Conservation (phyloP, 2,888 invertebrate species). For the Torymus tubicola region DNA sequence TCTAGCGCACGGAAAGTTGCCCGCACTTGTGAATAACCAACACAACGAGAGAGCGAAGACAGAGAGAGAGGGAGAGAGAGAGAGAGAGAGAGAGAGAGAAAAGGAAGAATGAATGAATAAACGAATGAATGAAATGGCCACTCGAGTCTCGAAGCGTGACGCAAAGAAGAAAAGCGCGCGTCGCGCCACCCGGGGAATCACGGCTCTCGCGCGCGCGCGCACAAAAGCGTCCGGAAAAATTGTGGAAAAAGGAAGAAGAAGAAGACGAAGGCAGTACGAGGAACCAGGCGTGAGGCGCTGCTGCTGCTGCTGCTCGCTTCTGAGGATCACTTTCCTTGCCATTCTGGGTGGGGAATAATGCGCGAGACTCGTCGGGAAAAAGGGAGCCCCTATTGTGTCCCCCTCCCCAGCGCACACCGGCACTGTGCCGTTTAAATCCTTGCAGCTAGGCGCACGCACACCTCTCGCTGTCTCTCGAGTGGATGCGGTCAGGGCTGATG, state of each 20-base stretch:
- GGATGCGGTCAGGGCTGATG: slow-evolving; percentile 60
- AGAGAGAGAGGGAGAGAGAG: not conserved
- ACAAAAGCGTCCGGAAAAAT: slow-evolving; percentile 43
- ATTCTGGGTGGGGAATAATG: slow-evolving; percentile 51
- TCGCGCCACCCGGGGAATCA: not conserved
- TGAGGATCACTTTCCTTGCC: slow-evolving; percentile 55
- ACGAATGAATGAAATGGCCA: not conserved
- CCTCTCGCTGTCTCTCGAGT: not conserved
- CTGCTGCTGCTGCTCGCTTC: slow-evolving; percentile 34
- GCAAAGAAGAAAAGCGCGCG: slow-evolving; percentile 3
- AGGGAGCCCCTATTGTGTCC: slow-evolving; percentile 40
- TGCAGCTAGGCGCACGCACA: slow-evolving; percentile 23
- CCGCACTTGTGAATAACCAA: no score
- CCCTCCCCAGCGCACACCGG: no score
- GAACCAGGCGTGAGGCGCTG: slow-evolving; percentile 54
- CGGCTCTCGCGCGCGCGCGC: not conserved
- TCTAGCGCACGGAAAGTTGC: no score
- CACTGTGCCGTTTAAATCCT: slow-evolving; percentile 51
- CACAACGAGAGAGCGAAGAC: not conserved
- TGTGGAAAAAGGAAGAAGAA: slow-evolving; percentile 21
- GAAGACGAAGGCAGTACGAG: slow-evolving; percentile 20
- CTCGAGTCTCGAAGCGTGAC: slow-evolving; percentile 24
- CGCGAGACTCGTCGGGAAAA: slow-evolving; percentile 6
- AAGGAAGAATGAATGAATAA: slow-evolving; percentile 9
- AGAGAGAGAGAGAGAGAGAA: not conserved